Percentiles rank a stretch among this genome's conserved stretches.
Evolutionary conservation across 2,888 invertebrate species (phyloP).

Genomic region (Tetanocera ferruginea): DNA sequence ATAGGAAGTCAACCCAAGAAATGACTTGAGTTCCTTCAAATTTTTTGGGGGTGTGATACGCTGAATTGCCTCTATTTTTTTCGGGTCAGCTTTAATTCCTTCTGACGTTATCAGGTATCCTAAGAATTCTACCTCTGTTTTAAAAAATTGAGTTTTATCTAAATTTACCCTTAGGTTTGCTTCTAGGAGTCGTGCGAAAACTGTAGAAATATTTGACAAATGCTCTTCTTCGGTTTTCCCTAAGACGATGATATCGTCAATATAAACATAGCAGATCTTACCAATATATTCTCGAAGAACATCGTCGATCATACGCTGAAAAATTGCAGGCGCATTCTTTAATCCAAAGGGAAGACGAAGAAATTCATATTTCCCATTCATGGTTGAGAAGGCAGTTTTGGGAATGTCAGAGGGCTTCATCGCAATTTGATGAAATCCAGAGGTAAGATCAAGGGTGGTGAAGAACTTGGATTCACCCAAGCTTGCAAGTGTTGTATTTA

Average conservation of each 20-base stretch:
- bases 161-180: too few relatives aligned
- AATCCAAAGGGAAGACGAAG: too few relatives aligned
- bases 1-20: too few relatives aligned
- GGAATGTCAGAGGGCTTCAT: conserved; percentile 22
- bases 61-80: background rate
- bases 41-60: too few relatives aligned
- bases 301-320: too few relatives aligned
- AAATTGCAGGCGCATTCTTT: too few relatives aligned
- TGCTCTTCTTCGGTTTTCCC: too few relatives aligned
- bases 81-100: background rate
- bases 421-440: too few relatives aligned
- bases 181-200: too few relatives aligned
- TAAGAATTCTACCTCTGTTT: background rate
- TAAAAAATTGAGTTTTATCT: too few relatives aligned
- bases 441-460: conserved; percentile 30
- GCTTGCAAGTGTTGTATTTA: conserved; percentile 22
- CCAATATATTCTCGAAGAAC: background rate
- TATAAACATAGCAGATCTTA: background rate
- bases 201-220: too few relatives aligned
- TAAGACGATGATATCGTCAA: background rate
- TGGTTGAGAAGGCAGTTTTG: conserved; percentile 12
- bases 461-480: conserved; percentile 13
- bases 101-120: background rate
- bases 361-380: background rate
- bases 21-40: too few relatives aligned